Conservation (phyloP, 2,113 vertebrate genomes). For the Bujurquina vittata region DNA sequence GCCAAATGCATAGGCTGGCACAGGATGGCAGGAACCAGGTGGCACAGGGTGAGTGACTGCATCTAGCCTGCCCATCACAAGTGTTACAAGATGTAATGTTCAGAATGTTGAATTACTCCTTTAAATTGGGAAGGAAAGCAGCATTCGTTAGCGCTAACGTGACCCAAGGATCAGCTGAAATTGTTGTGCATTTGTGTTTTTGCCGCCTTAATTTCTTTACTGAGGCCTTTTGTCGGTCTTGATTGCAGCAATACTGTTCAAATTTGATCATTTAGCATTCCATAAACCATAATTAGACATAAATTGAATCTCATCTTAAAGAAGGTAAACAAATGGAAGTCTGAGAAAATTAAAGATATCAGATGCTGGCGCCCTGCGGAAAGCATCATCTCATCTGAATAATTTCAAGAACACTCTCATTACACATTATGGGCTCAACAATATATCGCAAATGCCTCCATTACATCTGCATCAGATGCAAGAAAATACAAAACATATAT, state of each 20-base stretch:
- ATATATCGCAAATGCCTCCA: not conserved
- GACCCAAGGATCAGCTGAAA: not conserved
- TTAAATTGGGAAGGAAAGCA: not conserved
- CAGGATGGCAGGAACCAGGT: rapidly evolving
- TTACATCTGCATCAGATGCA: not conserved
- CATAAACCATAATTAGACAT: not conserved
- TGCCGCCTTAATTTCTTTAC: not conserved
- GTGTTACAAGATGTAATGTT: not conserved
- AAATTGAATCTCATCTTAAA: not conserved
- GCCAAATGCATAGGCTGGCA: no score
- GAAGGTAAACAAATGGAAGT: constrained; percentile 7
- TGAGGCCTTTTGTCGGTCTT: rapidly evolving
- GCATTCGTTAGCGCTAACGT: not conserved
- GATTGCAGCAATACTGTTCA: not conserved
- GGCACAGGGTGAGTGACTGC: not conserved
- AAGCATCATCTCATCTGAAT: not conserved
- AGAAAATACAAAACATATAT: not conserved
- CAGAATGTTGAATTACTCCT: not conserved
- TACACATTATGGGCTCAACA: not conserved
- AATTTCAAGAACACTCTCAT: not conserved
- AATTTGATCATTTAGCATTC: not conserved
- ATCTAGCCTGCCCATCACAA: not conserved
- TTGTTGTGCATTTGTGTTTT: not conserved
- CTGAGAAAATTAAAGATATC: not conserved
- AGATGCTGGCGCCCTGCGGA: not conserved